A percentile compares a stretch with the other conserved stretches of the same genome.
phyloP scores from a whole-genome alignment of 2,797 vertebrate species.

The Melanotaenia pygmaea region DNA sequence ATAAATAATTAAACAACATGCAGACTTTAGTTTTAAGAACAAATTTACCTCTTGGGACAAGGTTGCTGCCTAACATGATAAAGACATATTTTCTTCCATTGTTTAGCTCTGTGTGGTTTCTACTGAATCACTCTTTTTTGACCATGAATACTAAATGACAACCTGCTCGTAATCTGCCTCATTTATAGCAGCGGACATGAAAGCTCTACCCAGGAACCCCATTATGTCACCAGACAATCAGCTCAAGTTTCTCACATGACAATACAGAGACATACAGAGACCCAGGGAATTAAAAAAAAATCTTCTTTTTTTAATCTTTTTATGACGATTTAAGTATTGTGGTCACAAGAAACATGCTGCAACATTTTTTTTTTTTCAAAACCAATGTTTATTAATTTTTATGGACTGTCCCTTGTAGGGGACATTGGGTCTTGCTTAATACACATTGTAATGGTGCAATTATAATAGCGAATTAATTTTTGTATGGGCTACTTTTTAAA shows the following conservation, averaged over 20 bases:
- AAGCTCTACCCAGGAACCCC: constrained; percentile 41
- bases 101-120: constrained; percentile 29
- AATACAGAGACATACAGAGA: constrained; percentile 5
- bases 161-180: constrained; percentile 43
- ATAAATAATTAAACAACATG: not conserved
- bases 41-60: not conserved
- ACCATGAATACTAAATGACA: constrained; percentile 72
- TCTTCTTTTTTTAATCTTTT: no score
- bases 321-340: no score
- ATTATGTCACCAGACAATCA: constrained; percentile 26
- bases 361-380: no score
- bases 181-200: constrained; percentile 38
- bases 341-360: no score
- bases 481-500: no score
- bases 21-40: not conserved
- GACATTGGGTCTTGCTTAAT: no score
- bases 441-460: no score
- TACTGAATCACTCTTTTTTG: constrained; percentile 57
- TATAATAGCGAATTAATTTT: no score
- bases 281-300: no score
- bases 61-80: not conserved
- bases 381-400: no score
- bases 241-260: constrained; percentile 35
- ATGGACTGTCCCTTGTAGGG: no score
- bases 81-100: constrained; percentile 8